A percentile compares a stretch with the other conserved stretches of the same genome.
These are phyloP conservation scores for Pogonomyrmex barbatus DNA, from an alignment of 1,140 invertebrate genomes.

Conservation along the genomic window DNA sequence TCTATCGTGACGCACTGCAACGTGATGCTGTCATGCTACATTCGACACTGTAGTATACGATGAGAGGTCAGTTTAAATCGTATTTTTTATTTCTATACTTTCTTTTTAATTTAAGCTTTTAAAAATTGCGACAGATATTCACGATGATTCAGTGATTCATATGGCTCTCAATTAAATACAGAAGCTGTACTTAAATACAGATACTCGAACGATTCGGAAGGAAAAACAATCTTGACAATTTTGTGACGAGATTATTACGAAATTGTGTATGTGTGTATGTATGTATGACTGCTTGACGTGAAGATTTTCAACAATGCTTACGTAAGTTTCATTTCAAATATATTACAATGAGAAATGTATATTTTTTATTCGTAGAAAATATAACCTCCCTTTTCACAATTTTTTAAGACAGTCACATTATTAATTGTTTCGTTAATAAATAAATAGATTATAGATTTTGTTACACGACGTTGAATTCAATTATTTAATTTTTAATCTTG, in stretches of 20 bases:
- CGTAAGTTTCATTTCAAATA: neutral
- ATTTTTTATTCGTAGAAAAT: neutral
- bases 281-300: too few species aligned
- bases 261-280: too few species aligned
- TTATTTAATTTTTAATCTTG: neutral
- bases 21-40: neutral
- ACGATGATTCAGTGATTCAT: neutral
- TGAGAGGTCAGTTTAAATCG: neutral
- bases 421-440: neutral
- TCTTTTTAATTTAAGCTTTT: neutral
- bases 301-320: neutral
- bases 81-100: neutral
- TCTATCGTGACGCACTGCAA: neutral
- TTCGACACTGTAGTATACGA: neutral
- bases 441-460: neutral
- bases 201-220: neutral
- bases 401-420: neutral
- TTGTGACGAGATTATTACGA: neutral
- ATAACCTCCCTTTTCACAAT: neutral
- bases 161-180: neutral
- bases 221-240: neutral
- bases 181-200: neutral
- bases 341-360: neutral
- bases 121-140: neutral
- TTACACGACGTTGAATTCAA: neutral